phyloP scores from a whole-genome alignment of 2,113 vertebrate genomes.

The Clarias macrocephalus region DNA sequence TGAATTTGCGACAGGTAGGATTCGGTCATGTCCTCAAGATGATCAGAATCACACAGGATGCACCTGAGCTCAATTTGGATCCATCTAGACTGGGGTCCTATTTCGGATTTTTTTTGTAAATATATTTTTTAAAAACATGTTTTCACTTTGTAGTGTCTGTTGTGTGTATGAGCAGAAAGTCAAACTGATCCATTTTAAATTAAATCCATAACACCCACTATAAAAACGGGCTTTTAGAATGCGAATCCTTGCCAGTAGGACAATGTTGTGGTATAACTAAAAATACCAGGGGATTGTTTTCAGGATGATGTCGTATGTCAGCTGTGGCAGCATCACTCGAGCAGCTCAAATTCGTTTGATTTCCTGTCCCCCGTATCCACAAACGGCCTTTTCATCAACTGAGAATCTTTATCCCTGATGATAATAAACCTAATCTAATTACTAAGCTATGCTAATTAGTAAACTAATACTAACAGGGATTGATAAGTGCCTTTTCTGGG shows the following conservation, averaged over 20 bases:
- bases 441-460: background rate
- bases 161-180: background rate
- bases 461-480: background rate
- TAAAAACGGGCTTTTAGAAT: background rate
- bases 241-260: background rate
- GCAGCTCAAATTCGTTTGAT: background rate
- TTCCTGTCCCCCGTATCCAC: background rate
- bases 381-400: background rate
- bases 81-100: background rate
- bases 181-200: background rate
- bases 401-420: background rate
- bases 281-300: background rate
- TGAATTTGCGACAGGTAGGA: background rate
- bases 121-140: no score
- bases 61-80: background rate
- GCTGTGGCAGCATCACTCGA: background rate
- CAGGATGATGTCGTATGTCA: background rate
- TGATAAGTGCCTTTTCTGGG: background rate
- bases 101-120: background rate
- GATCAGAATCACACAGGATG: constrained; percentile 2
- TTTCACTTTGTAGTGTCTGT: background rate
- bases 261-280: background rate
- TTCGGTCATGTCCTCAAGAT: background rate
- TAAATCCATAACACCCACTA: background rate
- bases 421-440: background rate